Evolutionary conservation across 2,888 invertebrate genomes (phyloP).

Genomic region (Stenurella melanura): DNA sequence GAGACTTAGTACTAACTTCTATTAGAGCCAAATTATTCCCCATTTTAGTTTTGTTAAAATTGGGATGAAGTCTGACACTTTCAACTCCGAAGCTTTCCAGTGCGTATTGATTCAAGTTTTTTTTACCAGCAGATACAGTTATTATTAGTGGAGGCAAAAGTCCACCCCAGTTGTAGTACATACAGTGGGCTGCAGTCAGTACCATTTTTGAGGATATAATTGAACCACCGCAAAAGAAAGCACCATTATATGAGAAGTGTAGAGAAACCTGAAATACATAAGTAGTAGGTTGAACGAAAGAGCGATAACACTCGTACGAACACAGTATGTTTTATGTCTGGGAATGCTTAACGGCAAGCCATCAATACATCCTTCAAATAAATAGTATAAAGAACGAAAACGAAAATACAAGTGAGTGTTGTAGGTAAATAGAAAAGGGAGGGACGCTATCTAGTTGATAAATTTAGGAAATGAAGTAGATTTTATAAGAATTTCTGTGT

Average conservation of each 20-base stretch:
- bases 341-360: no score
- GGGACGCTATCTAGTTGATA: no score
- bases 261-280: constrained; percentile 48
- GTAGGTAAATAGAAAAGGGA: no score
- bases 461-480: no score
- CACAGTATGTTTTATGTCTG: no score
- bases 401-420: no score
- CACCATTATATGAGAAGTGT: constrained; percentile 44
- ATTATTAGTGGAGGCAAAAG: constrained; percentile 49
- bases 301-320: no score
- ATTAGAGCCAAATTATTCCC: constrained; percentile 49
- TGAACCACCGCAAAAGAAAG: constrained; percentile 49
- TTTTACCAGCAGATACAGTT: constrained; percentile 45
- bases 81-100: constrained; percentile 33
- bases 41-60: constrained; percentile 41
- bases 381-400: no score
- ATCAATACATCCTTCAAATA: no score
- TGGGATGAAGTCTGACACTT: constrained; percentile 46
- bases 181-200: constrained; percentile 48
- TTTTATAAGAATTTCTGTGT: no score
- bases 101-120: constrained; percentile 29
- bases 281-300: no score
- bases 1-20: constrained; percentile 41
- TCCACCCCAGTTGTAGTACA: constrained; percentile 53
- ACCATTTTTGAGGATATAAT: constrained; percentile 45